A percentile compares a stretch with the other conserved stretches of the same genome.
Conservation (phyloP, 2,113 vertebrate species). For the Tyto alba region DNA sequence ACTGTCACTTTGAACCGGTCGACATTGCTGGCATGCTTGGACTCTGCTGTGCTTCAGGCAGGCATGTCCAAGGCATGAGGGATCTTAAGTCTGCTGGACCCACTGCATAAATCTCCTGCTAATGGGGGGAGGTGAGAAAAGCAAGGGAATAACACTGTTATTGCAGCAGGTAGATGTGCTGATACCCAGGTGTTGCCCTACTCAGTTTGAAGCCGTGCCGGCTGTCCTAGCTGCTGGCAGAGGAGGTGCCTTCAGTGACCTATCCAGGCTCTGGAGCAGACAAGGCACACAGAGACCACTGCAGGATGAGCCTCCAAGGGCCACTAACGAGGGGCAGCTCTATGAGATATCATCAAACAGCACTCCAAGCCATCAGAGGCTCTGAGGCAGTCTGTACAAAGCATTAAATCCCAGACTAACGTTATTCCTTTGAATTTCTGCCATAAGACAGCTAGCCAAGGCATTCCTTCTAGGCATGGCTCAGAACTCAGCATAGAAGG, state of each 20-base stretch:
- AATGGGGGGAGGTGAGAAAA: too few species aligned
- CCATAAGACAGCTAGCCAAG: background rate
- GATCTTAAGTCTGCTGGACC: background rate
- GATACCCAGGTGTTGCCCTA: background rate
- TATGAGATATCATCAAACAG: background rate
- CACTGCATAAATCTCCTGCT: background rate
- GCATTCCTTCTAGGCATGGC: background rate
- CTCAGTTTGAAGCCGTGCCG: background rate
- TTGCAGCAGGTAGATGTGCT: background rate
- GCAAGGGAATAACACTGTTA: background rate
- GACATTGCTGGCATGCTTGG: too few species aligned
- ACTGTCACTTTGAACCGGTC: too few species aligned
- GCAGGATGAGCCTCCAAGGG: background rate
- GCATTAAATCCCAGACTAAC: background rate
- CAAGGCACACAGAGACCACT: background rate
- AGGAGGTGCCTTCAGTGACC: background rate
- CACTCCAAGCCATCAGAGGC: background rate
- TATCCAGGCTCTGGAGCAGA: background rate
- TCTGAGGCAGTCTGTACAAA: background rate
- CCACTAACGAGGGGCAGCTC: background rate
- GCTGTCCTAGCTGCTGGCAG: background rate
- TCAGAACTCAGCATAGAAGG: background rate
- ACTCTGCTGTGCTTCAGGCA: background rate
- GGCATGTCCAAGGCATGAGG: background rate
- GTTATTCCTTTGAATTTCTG: background rate